Base-by-base conservation (phyloP, 2,113 vertebrate genomes). In the Macrotis lagotis region DNA sequence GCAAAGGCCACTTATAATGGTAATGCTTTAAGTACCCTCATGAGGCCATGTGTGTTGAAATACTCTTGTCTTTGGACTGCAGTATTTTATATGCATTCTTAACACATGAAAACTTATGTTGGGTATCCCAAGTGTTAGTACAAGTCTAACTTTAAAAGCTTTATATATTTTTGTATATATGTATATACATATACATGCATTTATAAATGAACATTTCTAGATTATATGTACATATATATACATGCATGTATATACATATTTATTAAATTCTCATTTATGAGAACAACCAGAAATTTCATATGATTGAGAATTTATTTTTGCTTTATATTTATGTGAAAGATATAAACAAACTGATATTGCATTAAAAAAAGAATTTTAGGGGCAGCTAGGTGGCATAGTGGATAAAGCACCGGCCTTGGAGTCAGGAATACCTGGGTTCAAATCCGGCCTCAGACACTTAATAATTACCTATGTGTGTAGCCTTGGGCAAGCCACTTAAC, bases 1-100 rank as follows among this genome's bases (percentile, higher is more conserved):
- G 92, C 94, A 96, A 96, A 97, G 95, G 66, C 92, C 94, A 92
- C 50, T 97, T 94, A 91, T 94, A 44, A 19, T 44, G 19, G n/a
- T 83, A 44, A 5, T 24, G 91, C 93, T 96, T 83, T 12, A 2
- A 93, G 95, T 94, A 51, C 19, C 97, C 96, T 98, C 96, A 91
- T 93, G 92, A 95, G 95, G 88, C 89, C 31, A 92, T 92, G 48
- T 88, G 55, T 11, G 28, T 51, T 48, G 28, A 93, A 55, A 10
- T 59, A 26, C 44, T 91, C 3, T 90, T 90, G 47, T 49, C 50
- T 93, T 95, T 31, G 9, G 14, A 66, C 59, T 66, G 4, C 9
- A 59, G 55, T 8, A 59, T 59, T 59, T 31, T 59, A 59, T 59
- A 31, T 59, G 55, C 55, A 11, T 59, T 59, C 10, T 16, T 66